phyloP scores from a whole-genome alignment of 35 echinoderm and acorn worm species.

The Lytechinus pictus region DNA sequence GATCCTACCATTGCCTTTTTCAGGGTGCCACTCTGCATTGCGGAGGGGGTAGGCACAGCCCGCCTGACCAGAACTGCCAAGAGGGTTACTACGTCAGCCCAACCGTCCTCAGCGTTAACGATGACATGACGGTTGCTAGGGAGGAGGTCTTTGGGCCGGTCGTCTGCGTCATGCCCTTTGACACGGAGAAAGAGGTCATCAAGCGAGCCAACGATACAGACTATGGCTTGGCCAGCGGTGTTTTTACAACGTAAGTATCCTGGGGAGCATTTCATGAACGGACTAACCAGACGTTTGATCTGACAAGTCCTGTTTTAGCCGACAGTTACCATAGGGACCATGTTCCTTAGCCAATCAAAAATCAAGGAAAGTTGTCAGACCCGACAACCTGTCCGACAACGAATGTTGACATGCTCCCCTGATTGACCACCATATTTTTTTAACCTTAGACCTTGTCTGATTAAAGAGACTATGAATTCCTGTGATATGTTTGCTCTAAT shows the following conservation, averaged over 20 bases:
- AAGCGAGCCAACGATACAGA: conserved; percentile 77
- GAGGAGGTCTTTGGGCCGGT: conserved; percentile 94
- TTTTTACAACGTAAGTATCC: conserved; percentile 88
- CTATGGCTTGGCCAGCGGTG: conserved; percentile 89
- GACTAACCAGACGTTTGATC: too few relatives aligned
- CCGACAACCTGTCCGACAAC: too few relatives aligned
- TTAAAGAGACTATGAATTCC: too few relatives aligned
- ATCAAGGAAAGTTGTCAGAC: too few relatives aligned
- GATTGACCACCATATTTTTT: too few relatives aligned
- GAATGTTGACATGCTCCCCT: too few relatives aligned
- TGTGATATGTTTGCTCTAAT: too few relatives aligned
- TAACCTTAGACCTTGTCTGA: too few relatives aligned
- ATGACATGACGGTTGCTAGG: conserved; percentile 84
- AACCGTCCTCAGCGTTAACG: conserved; percentile 75
- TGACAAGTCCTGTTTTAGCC: too few relatives aligned
- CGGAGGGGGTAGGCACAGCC: conserved; percentile 73
- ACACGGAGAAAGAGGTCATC: conserved; percentile 79
- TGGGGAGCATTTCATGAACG: too few relatives aligned
- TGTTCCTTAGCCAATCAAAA: too few relatives aligned
- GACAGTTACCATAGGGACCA: too few relatives aligned
- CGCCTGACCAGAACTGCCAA: conserved; percentile 61
- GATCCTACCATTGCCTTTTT: background rate
- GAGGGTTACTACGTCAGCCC: conserved; percentile 79
- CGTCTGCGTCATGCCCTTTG: conserved; percentile 83
- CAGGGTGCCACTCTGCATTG: conserved; percentile 86